These are phyloP conservation scores for Eristalinus sepulchralis DNA, from an alignment of 2,888 invertebrate species.

Conservation along the genomic window DNA sequence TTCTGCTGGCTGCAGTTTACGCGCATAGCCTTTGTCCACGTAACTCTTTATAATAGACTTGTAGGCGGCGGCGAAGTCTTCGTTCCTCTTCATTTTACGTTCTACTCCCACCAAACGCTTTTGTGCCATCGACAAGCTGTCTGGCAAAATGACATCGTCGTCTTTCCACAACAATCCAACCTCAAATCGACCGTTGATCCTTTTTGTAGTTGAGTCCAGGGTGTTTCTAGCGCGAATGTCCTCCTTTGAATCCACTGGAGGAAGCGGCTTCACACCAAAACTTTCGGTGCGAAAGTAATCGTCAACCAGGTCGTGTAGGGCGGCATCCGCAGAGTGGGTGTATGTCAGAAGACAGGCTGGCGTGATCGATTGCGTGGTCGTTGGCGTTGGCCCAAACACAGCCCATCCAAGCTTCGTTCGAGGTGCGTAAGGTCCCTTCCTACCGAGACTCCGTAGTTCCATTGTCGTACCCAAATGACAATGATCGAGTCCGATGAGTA, in stretches of 20 bases:
- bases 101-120: no score
- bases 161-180: constrained; percentile 52
- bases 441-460: not conserved
- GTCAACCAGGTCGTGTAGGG: not conserved
- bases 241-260: constrained; percentile 1
- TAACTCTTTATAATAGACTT: no score
- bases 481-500: constrained; percentile 45
- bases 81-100: no score
- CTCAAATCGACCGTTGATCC: constrained; percentile 32
- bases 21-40: constrained; percentile 37
- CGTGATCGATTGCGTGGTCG: not conserved
- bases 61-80: no score
- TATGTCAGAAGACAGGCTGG: constrained; percentile 2
- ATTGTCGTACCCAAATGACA: constrained; percentile 41
- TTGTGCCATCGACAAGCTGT: constrained; percentile 52
- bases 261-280: constrained; percentile 14
- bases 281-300: constrained; percentile 11
- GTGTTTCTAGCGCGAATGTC: constrained; percentile 14
- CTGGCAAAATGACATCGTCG: constrained; percentile 37
- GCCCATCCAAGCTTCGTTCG: constrained; percentile 46
- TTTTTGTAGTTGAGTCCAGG: constrained; percentile 6
- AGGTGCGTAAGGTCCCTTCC: constrained; percentile 29
- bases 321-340: not conserved
- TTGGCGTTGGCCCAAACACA: constrained; percentile 12
- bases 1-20: constrained; percentile 51